A percentile compares a stretch with the other conserved stretches of the same genome.
Evolutionary conservation across 2,888 invertebrate genomes (phyloP).

Genomic region (Lydus trimaculatus): DNA sequence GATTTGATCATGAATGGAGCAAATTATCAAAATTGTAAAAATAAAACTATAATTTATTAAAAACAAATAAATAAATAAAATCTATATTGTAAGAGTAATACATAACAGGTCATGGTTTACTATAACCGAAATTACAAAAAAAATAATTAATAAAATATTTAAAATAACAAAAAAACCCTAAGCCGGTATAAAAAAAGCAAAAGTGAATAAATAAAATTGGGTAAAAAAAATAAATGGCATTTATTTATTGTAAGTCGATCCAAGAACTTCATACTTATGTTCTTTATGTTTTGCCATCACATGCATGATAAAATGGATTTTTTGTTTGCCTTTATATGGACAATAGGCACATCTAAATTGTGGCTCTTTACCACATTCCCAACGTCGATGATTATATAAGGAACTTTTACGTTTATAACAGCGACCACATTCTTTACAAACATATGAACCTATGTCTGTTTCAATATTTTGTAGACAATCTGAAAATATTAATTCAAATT

Average conservation of each 20-base stretch:
- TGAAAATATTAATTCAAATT: conserved; percentile 10
- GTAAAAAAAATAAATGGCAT: neutral
- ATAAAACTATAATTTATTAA: conserved; percentile 3
- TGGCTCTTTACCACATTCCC: conserved; percentile 47
- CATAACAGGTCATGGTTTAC: neutral
- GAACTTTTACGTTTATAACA: conserved; percentile 77
- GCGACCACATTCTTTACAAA: conserved; percentile 75
- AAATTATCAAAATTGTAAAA: neutral
- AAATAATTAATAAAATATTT: neutral
- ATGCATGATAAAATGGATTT: conserved; percentile 57
- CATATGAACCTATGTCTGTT: conserved; percentile 18
- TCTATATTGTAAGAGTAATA: too few relatives aligned
- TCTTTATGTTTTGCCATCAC: conserved; percentile 57
- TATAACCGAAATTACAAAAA: neutral
- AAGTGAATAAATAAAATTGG: conserved; percentile 10
- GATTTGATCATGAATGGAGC: neutral
- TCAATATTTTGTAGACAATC: neutral
- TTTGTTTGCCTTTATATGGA: conserved; percentile 55
- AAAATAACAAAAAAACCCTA: neutral
- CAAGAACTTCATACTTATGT: conserved; percentile 51
- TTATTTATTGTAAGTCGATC: conserved; percentile 41
- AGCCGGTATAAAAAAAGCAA: neutral
- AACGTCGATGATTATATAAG: conserved; percentile 59
- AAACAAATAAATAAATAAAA: neutral
- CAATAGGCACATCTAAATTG: conserved; percentile 47